Base-by-base conservation (phyloP, 2,113 vertebrate genomes). In the Ellobius talpinus region DNA sequence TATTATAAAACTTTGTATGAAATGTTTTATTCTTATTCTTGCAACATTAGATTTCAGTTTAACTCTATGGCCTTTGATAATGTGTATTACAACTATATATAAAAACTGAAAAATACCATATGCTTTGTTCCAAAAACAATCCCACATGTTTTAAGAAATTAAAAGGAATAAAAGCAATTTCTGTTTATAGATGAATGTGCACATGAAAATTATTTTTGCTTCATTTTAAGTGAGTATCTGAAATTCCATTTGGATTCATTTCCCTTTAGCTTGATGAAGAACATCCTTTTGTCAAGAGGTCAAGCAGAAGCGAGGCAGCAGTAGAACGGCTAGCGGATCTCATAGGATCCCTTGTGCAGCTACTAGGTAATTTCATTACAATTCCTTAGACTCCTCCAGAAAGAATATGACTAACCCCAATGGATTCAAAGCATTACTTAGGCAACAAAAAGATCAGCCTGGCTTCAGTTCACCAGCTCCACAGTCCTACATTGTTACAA, bases 231-330 rank as follows among this genome's bases (percentile, higher is more conserved):
- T n/a, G 33, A 87, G 19, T 70, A 58, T 73, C 33, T 85, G 45
- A 33, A 93, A 78, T 91, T 94, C 21, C 72, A 79, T 79, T 58
- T 85, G 70, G 63, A 61, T 89, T 95, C 14, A 73, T 89, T 85
- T 97, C 36, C 36, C 77, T 78, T 91, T 55, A 91, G 12, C 45
- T 3, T 58, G 63, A 84, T 63, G 23, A 84, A 97, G 94, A 73
- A 66, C 77, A 93, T 95, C 29, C n/a, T 84, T 72, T 93, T 85
- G 68, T 78, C 84, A 84, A 85, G 29, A 93, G 50, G 23, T 88
- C 39, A 76, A 81, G 58, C 36, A 36, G 50, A 93, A 84, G 31
- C 70, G 52, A 93, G 82, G 82, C 61, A 82, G 65, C 58, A 68
- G 50, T 47, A 9, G 50, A 23, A 4, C 47, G 23, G 11, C 36